Evolutionary conservation across 2,888 invertebrate genomes (phyloP).

Genomic region (Leptopilina drosophilae): DNA sequence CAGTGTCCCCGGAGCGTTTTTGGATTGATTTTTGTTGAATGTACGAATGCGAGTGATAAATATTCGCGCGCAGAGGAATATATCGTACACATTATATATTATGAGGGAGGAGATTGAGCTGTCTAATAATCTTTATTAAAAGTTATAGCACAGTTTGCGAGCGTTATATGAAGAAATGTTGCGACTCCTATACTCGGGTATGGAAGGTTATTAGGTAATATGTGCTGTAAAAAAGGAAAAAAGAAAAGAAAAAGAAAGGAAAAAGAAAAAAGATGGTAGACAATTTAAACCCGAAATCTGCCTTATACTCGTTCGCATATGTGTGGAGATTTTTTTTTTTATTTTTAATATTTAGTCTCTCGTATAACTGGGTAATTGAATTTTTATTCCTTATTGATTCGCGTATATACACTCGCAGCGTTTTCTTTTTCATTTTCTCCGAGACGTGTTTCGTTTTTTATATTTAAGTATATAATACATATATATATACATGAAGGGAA

Average conservation of each 20-base stretch:
- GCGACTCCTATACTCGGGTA: slow-evolving; percentile 26
- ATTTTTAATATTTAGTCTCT: too few species aligned
- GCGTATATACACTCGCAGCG: too few species aligned
- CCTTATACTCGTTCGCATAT: not conserved
- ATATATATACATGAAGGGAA: too few species aligned
- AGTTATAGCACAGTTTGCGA: slow-evolving; percentile 53
- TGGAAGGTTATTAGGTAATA: slow-evolving; percentile 34
- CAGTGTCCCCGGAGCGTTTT: slow-evolving; percentile 10
- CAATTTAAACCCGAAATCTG: slow-evolving; percentile 12
- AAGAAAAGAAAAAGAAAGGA: slow-evolving; percentile 22
- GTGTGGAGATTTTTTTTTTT: too few species aligned
- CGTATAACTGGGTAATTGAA: too few species aligned
- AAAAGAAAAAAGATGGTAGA: not conserved
- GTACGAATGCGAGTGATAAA: slow-evolving; percentile 19
- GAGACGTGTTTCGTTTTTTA: too few species aligned
- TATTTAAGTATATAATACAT: too few species aligned
- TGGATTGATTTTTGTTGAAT: slow-evolving; percentile 17
- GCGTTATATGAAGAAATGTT: slow-evolving; percentile 40
- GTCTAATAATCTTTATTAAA: slow-evolving; percentile 40
- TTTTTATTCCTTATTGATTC: not conserved
- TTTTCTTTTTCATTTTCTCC: too few species aligned
- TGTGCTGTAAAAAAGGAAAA: slow-evolving; percentile 68
- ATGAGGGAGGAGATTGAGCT: slow-evolving; percentile 31
- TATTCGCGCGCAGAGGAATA: slow-evolving; percentile 5
- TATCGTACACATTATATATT: not conserved